Evolutionary conservation across 2,113 vertebrate species (phyloP), one percentile per base, ranked within the genome.

Genomic region (Chamaetylas fuelleborni): DNA sequence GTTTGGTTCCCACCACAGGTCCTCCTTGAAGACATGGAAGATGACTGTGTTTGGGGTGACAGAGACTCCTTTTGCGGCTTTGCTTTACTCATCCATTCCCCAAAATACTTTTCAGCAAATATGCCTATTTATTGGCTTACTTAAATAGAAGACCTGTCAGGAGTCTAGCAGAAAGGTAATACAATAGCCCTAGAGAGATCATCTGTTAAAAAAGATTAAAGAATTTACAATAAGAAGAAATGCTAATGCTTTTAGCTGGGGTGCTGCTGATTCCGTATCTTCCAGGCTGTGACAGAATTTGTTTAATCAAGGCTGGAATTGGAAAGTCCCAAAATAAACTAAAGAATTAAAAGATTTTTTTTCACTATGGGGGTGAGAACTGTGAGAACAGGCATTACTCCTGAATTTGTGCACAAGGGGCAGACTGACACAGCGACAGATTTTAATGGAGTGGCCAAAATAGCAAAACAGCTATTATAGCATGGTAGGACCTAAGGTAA

Each of bases 71-170:
- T 71, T 56, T 0, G 0, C 34, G 62, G 42, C 60, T 89, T 83
- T 53, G 3, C 16, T 86, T 66, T 60, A 15, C 26, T 43, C 12
- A 7, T 50, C 25, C 5, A 2, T 60, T 29, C 23, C 19, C 25
- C 40, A 25, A 71, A 62, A 78, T 47, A 48, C 33, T 54, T 77
- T 10, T 5, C 22, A 84, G 29, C 24, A 67, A 74, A 89, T 91
- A 88, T 78, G 54, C 61, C 36, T 81, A 94, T 86, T 72, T 95
- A 87, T 77, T 88, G 53, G 29, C 89, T 93, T 87, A 79, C 53
- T 65, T 89, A 87, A 95, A 95, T 34, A 85, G 83, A 95, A 93
- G 86, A 47, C 60, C 69, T 94, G 70, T 79, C 93, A 91, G 57
- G 74, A 92, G 38, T 79, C 81, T 65, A 87, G n/a, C 40, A 89